phyloP scores from a whole-genome alignment of 2,113 vertebrate species.

The Rhombomys opimus region DNA sequence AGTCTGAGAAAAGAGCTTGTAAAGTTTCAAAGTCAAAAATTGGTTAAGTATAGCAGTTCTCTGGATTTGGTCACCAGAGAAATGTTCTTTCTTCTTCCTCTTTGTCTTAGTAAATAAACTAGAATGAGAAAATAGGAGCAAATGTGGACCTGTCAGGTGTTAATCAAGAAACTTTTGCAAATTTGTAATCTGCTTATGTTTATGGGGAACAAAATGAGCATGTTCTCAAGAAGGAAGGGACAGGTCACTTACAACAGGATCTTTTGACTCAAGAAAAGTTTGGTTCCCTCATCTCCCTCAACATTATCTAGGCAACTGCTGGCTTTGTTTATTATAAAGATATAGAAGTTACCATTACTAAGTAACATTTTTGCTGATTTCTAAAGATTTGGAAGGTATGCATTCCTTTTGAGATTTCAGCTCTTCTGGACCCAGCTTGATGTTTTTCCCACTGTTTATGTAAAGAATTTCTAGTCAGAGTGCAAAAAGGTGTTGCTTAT shows the following conservation, averaged over 20 bases:
- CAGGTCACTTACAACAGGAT: background rate
- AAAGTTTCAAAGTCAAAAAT: slow-evolving; percentile 39
- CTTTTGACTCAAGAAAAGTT: slow-evolving; percentile 14
- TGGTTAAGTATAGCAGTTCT: slow-evolving; percentile 13
- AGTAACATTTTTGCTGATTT: slow-evolving; percentile 47
- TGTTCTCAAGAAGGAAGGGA: background rate
- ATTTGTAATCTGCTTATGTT: background rate
- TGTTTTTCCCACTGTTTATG: slow-evolving; percentile 50
- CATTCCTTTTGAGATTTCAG: slow-evolving; percentile 35
- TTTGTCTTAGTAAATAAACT: background rate
- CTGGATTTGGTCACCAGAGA: slow-evolving; percentile 26
- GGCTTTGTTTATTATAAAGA: slow-evolving; percentile 56
- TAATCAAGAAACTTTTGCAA: slow-evolving; percentile 11
- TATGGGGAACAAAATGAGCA: background rate
- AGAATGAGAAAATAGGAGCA: background rate
- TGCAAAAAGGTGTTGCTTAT: slow-evolving; percentile 79
- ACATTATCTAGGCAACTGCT: slow-evolving; percentile 19
- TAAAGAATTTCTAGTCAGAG: slow-evolving; percentile 76
- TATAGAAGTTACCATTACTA: slow-evolving; percentile 35
- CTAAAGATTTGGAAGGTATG: background rate
- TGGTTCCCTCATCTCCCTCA: background rate
- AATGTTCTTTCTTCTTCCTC: slow-evolving; percentile 23
- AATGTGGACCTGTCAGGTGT: background rate
- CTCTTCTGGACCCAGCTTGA: slow-evolving; percentile 1
- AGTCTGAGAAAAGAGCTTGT: slow-evolving; percentile 27